Conservation (phyloP, 2,797 vertebrate genomes). For the Chiroxiphia lanceolata region DNA sequence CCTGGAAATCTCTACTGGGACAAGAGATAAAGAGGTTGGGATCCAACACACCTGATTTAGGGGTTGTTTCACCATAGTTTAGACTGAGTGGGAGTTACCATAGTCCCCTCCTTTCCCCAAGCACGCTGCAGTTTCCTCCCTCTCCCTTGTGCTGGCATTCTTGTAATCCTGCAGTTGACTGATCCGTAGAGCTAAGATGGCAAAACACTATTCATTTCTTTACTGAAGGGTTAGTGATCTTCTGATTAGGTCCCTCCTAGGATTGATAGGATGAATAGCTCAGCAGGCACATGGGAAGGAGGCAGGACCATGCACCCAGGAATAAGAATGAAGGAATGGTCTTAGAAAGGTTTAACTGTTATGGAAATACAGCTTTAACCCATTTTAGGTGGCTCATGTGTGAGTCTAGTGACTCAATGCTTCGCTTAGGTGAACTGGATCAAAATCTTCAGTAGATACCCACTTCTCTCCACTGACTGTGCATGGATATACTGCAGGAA, state of each 20-base stretch:
- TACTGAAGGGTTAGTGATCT: background rate
- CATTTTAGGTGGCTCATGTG: background rate
- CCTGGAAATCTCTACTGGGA: background rate
- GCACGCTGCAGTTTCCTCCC: background rate
- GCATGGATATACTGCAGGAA: background rate
- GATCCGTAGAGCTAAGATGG: background rate
- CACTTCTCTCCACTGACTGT: background rate
- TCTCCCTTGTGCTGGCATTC: background rate
- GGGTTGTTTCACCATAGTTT: background rate
- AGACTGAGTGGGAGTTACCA: background rate
- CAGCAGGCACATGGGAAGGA: background rate
- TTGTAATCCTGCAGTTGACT: background rate
- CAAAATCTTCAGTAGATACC: background rate
- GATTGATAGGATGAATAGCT: background rate
- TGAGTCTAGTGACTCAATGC: background rate
- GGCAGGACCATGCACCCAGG: background rate
- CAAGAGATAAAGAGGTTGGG: background rate
- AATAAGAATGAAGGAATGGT: background rate
- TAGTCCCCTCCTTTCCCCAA: background rate
- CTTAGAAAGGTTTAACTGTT: background rate
- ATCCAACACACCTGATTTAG: background rate
- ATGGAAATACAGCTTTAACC: background rate
- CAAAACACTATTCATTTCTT: background rate
- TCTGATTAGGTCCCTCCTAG: background rate
- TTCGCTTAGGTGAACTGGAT: background rate